Percentiles rank a stretch among this genome's conserved stretches.
Evolutionary conservation across 1,140 invertebrate species (phyloP).

Genomic region (Sinella curviseta): DNA sequence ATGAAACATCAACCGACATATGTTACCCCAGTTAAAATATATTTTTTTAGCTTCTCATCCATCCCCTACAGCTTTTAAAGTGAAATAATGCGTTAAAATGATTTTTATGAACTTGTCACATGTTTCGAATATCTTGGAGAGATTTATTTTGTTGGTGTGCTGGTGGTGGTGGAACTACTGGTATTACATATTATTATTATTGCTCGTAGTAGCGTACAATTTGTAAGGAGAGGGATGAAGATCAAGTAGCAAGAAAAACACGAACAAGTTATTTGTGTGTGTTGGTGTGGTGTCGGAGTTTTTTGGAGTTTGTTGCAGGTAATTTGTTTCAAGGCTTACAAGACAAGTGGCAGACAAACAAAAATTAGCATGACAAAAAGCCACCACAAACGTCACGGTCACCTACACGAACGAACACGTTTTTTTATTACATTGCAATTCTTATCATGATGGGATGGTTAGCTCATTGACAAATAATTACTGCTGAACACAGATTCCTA

Average conservation of each 20-base stretch:
- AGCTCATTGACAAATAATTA: too few species aligned
- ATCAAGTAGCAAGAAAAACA: too few species aligned
- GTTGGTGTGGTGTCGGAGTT: too few species aligned
- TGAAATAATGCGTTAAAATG: neutral
- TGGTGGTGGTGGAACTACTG: too few species aligned
- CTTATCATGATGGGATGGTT: neutral
- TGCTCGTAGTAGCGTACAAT: too few species aligned
- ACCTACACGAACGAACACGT: neutral
- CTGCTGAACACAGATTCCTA: neutral
- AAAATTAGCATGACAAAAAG: slow-evolving; percentile 10
- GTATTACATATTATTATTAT: too few species aligned
- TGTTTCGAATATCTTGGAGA: slow-evolving; percentile 19
- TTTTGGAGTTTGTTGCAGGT: neutral
- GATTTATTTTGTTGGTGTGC: too few species aligned
- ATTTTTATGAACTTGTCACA: neutral
- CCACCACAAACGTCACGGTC: neutral
- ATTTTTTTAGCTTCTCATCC: neutral
- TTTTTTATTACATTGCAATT: neutral
- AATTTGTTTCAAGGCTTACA: neutral
- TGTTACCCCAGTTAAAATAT: neutral
- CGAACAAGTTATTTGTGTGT: too few species aligned
- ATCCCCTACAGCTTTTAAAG: neutral
- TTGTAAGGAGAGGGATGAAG: too few species aligned
- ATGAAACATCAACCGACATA: neutral
- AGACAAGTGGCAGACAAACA: neutral